Conservation (phyloP, 2,888 invertebrate genomes). For the Nycteola revayana region DNA sequence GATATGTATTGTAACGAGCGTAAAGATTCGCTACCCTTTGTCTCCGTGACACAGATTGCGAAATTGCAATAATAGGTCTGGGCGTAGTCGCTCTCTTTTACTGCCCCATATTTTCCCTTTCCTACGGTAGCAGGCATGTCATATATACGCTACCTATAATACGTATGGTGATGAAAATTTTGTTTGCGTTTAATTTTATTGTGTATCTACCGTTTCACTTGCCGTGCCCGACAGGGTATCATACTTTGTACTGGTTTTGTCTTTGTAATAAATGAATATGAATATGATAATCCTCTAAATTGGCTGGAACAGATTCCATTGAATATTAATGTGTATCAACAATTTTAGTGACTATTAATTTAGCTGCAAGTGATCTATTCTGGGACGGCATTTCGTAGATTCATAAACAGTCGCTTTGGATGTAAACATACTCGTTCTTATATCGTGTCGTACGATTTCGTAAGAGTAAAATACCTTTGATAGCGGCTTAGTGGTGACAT, state of each 20-base stretch:
- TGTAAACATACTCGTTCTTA: not conserved
- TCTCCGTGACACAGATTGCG: not conserved
- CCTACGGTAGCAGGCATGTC: not conserved
- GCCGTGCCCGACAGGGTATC: too few relatives aligned
- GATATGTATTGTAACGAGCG: not conserved
- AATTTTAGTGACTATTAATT: slow-evolving; percentile 32
- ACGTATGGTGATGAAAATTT: too few relatives aligned
- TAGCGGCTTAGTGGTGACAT: too few relatives aligned
- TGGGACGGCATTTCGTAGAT: slow-evolving; percentile 14
- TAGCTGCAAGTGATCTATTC: slow-evolving; percentile 28
- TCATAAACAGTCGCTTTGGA: slow-evolving; percentile 1
- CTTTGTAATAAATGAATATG: too few relatives aligned
- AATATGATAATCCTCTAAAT: too few relatives aligned
- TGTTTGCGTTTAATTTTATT: too few relatives aligned
- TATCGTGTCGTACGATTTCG: too few relatives aligned
- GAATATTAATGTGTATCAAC: slow-evolving; percentile 20
- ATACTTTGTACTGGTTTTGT: too few relatives aligned
- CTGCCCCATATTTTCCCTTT: not conserved
- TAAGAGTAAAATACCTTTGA: too few relatives aligned
- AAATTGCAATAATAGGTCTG: not conserved
- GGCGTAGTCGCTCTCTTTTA: not conserved
- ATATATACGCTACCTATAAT: too few relatives aligned
- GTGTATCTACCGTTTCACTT: too few relatives aligned
- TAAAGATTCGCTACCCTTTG: not conserved
- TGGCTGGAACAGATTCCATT: too few relatives aligned